Percentiles rank a stretch among this genome's conserved stretches.
Conservation (phyloP, 2,888 invertebrate species). For the Hoplodrina ambigua region DNA sequence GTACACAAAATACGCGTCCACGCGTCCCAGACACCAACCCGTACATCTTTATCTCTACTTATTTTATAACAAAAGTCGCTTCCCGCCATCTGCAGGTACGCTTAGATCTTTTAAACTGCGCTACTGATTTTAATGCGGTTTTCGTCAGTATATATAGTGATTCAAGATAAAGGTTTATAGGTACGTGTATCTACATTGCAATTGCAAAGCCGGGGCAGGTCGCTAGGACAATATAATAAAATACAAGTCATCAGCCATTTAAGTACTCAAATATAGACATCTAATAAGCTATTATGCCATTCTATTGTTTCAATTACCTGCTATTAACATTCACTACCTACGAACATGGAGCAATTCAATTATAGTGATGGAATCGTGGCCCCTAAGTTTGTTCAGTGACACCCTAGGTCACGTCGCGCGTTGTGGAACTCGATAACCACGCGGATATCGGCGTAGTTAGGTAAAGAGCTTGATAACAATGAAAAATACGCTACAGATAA, state of each 20-base stretch:
- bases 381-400: slow-evolving; percentile 26
- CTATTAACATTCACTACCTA: slow-evolving; percentile 12
- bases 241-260: too few species aligned
- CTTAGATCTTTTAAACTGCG: too few species aligned
- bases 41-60: neutral
- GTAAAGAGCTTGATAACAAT: slow-evolving; percentile 13
- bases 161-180: too few species aligned
- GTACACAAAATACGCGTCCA: too few species aligned
- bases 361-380: slow-evolving; percentile 39
- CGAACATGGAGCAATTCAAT: slow-evolving; percentile 55
- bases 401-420: slow-evolving; percentile 14
- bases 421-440: slow-evolving; percentile 49
- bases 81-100: too few species aligned
- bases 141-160: too few species aligned
- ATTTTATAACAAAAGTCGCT: too few species aligned
- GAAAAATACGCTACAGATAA: slow-evolving; percentile 5
- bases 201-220: too few species aligned
- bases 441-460: slow-evolving; percentile 19
- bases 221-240: too few species aligned
- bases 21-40: too few species aligned
- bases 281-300: slow-evolving; percentile 4
- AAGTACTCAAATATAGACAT: neutral
- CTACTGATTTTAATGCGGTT: too few species aligned
- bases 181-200: too few species aligned
- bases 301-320: neutral